Conservation (phyloP, 2,113 vertebrate genomes). For the Panthera leo region DNA sequence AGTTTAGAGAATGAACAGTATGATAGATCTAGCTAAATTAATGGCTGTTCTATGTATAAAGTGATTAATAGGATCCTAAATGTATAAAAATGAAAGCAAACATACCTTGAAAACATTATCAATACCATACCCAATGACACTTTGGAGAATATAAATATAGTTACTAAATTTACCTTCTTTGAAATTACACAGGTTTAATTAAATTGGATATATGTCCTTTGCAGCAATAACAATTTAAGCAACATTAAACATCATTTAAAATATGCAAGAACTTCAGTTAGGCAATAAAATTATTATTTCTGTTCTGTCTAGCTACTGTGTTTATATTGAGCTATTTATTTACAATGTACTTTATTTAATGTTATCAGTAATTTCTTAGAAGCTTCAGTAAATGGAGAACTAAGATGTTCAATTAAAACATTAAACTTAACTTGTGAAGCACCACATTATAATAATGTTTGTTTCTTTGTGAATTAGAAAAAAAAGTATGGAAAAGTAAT, state of each 20-base stretch:
- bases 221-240: constrained; percentile 53
- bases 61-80: background rate
- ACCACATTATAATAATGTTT: background rate
- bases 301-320: background rate
- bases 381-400: background rate
- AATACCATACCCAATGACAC: background rate
- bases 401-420: background rate
- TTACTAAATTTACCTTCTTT: constrained; percentile 54
- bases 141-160: constrained; percentile 19
- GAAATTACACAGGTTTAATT: constrained; percentile 67
- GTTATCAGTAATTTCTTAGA: constrained; percentile 8
- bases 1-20: background rate
- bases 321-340: constrained; percentile 46
- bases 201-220: constrained; percentile 42
- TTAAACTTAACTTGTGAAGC: background rate
- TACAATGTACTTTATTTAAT: constrained; percentile 20
- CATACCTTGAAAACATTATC: background rate
- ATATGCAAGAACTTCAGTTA: constrained; percentile 53
- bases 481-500: background rate
- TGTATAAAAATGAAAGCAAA: constrained; percentile 7
- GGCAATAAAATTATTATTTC: constrained; percentile 51
- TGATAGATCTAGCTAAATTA: background rate
- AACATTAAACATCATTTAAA: constrained; percentile 64
- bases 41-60: background rate
- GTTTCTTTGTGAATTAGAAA: constrained; percentile 1